Base-by-base conservation (phyloP, 2,797 vertebrate species). In the Acrossocheilus fasciatus region DNA sequence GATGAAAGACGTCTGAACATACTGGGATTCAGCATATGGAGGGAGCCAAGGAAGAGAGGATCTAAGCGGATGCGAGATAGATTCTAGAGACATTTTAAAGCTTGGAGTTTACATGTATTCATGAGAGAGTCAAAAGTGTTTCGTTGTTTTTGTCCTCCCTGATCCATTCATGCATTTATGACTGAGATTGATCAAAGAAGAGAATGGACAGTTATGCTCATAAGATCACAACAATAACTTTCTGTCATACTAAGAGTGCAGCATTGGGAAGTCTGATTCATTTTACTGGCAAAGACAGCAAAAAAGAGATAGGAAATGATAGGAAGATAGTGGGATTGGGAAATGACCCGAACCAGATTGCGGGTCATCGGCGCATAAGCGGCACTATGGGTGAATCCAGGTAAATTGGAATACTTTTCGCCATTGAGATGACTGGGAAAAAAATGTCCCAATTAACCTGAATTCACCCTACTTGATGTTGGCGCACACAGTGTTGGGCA, bases 91-190 rank as follows among this genome's bases (percentile, higher is more conserved):
- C 45, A 50, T 2, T n/a, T 15, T 34, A 47, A 54, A 7, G 70
- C 62, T 8, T 39, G 30, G 47, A 47, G 52, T 76, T 64, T n/a
- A 45, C 74, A 66, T 64, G 74, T 83, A 83, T 87, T 83, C 66
- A 86, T 86, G 84, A 86, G 77, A 36, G 54, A 26, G 41, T 81
- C 62, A 34, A 66, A 30, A 83, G 77, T 52, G 10, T 74, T 82
- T 83, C 11, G 34, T 54, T 73, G 23, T 64, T 34, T 52, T 74
- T 75, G 52, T 74, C 69, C 70, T 23, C 18, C 26, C 11, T 54
- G 2, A 59, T 74, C 68, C 30, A 9, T n/a, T 50, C 39, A 26
- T 57, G 76, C 76, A 83, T 87, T 66, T 62, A 84, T 84, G 68
- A 52, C 76, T 41, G 66, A 84, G 57, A 84, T 68, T 74, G 82